Base-by-base conservation (phyloP, 2,888 invertebrate genomes). In the Ariolimax columbianus region DNA sequence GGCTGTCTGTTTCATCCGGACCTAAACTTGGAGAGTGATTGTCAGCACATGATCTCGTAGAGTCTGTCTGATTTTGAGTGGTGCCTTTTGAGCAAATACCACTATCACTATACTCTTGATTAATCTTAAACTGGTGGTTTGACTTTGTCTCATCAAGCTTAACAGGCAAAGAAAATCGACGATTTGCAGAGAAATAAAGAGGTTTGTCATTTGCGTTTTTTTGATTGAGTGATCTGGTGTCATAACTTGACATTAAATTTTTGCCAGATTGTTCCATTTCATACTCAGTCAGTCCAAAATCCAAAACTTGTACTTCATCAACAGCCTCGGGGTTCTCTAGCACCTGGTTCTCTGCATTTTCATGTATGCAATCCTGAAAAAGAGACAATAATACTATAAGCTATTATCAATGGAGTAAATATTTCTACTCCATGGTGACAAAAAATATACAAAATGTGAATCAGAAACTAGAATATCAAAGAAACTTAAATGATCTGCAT, bases 261-360 rank as follows among this genome's bases (percentile, higher is more conserved):
- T 36, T 26, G 17, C 2, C 40, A 33, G 43, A 4, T 78, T 59
- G 63, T n/a, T 47, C 47, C 79, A 79, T 66, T 43, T 66, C 43
- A 43, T 79, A 79, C 43, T 79, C 79, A 43, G 79, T 79, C 38
- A 79, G 47, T 30, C 79, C 79, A 68, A 79, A 79, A 79, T 79
- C 33, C 66, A 43, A 30, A 66, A 79, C 68, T 79, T 66, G 68
- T 30, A 33, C n/a, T 43, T 63, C 73, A 17, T 47, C 59, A 26
- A 23, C 26, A n/a, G 19, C 55, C 51, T 70, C 70, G n/a, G 43
- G 26, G 33, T n/a, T 26, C 14, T 43, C 68, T 43, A n/a, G 68
- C n/a, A 33, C 59, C n/a, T 38, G 59, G 33, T 40, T 38, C 40
- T 83, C 43, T 66, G 23, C 47, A 66, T 19, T 73, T 66, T 47